Evolutionary conservation across 2,888 invertebrate species (phyloP), one percentile per base, ranked within the genome.

Genomic region (Creontiades dilutus): DNA sequence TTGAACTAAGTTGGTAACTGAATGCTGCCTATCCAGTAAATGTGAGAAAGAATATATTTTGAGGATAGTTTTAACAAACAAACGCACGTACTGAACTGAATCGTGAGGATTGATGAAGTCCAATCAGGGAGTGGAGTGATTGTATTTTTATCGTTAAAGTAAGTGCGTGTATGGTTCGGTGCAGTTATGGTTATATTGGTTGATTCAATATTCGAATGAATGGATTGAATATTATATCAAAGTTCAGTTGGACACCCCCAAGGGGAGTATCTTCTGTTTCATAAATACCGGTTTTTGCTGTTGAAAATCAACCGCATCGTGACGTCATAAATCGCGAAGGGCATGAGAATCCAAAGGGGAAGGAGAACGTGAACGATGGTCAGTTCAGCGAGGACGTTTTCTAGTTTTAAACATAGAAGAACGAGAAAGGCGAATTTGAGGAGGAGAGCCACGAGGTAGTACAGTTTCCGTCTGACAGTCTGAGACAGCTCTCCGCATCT

Each of bases 401-500:
- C 86, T 3, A 86, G 68, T 86, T 86, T 86, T 19, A 86, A 37
- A 86, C 86, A 86, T 9, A 86, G n/a, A 0, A 86, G 47, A 48
- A 86, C 27, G 68, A 86, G 86, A 13, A 86, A 86, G 11, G 86
- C 86, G 75, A 86, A 86, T 86, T 86, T 86, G 14, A 86, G 27
- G 5, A 86, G 14, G 37, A 86, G 86, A 23, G 86, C 86, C 75
- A 86, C 76, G 14, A 86, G 48, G 19, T 86, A 86, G 19, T 86
- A 86, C 46, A 86, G 46, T 86, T 86, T 86, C 46, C 86, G 37
- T 47, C 86, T 28, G 4, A 86, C 86, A 14, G 86, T 86, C 47
- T 86, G 86, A n/a, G 86, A 86, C 75, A 86, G 86, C 47, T 86
- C 86, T 52, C 86, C 86, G 86, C 86, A 86, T 7, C 86, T 48